Percentiles rank a stretch among this genome's conserved stretches.
Conservation (phyloP, 2,797 vertebrate genomes). For the Gallirallus australis region DNA sequence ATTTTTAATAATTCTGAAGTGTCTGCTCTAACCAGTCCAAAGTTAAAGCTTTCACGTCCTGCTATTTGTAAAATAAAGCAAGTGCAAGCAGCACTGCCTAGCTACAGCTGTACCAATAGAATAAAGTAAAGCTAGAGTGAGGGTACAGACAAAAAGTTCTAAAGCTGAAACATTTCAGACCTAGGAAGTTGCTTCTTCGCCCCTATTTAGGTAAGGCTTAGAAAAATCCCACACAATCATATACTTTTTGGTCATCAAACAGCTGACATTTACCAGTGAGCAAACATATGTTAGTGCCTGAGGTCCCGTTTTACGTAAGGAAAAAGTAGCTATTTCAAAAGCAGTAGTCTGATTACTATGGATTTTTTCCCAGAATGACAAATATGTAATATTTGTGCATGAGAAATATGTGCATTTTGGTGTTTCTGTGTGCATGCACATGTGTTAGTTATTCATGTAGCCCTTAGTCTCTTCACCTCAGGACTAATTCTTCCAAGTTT, state of each 20-base stretch:
- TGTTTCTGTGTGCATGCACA: background rate
- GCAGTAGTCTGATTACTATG: background rate
- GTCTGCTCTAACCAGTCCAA: background rate
- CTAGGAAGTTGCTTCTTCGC: background rate
- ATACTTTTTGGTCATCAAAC: background rate
- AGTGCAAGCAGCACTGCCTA: background rate
- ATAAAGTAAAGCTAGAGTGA: background rate
- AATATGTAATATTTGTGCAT: background rate
- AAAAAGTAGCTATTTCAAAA: background rate
- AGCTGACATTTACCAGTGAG: background rate
- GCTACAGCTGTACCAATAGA: background rate
- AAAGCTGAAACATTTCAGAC: background rate
- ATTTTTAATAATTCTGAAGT: background rate
- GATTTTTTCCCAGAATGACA: background rate
- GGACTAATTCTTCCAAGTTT: background rate
- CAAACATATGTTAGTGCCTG: fast-evolving
- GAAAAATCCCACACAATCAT: background rate
- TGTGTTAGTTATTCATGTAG: background rate
- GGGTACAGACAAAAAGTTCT: background rate
- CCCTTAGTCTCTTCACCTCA: background rate
- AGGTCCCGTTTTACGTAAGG: background rate
- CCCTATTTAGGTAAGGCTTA: background rate
- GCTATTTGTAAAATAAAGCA: background rate
- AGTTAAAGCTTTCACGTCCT: background rate
- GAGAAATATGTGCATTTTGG: background rate